Base-by-base conservation (phyloP, 2,797 vertebrate genomes). In the Rhodeus uyekii region DNA sequence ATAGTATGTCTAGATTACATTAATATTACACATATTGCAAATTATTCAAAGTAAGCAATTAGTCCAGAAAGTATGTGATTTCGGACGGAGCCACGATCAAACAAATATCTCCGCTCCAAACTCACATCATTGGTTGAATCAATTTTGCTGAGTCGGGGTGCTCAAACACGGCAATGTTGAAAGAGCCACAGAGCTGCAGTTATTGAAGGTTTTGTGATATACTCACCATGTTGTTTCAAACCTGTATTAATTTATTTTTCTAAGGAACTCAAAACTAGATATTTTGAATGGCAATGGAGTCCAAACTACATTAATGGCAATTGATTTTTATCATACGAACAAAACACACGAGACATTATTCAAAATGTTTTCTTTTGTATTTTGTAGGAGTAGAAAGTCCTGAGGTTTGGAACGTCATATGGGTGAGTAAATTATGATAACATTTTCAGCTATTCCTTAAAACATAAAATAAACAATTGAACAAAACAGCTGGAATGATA, bases 181-280 rank as follows among this genome's bases (percentile, higher is more conserved):
- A 60, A 74, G 48, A 38, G 71, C 71, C 22, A 16, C n/a, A n/a
- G n/a, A n/a, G n/a, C n/a, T n/a, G n/a, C n/a, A n/a, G 22, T 74
- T 38, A 16, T 72, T 72, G 6, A 50, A 50, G 50, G 12, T n/a
- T 8, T 16, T 29, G 9, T 46, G 2, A 48, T 18, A 48, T 74
- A 58, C n/a, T 58, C n/a, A 16, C 5, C 18, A 34, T 8, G 6
- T 34, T 50, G 29, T 22, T 72, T 48, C 8, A 46, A 32, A 46
- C 24, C 27, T 46, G 24, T 19, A 69, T 69, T 39, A 12, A 7
- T 44, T 69, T 27, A 14, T 44, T 68, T 71, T 29, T 24, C 7
- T n/a, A 53, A 8, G 29, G 13, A 29, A 29, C 13, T 60, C 13
- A 60, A 60, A 36, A 36, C 29, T 32, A 5, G 32, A 19, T 64